phyloP scores from a whole-genome alignment of 2,113 vertebrate genomes.

The Labrus mixtus region DNA sequence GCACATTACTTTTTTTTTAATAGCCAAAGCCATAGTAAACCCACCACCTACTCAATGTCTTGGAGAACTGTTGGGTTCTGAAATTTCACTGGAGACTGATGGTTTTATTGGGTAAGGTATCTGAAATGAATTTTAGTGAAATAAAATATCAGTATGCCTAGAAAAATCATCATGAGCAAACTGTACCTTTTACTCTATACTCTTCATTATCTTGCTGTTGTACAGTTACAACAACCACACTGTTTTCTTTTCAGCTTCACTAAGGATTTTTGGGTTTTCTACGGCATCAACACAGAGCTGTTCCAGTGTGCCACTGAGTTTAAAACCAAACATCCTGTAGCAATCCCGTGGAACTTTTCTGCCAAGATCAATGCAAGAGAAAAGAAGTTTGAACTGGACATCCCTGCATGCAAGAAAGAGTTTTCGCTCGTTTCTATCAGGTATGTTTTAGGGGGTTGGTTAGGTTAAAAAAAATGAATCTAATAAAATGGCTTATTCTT shows the following conservation, averaged over 20 bases:
- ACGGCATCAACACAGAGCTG: constrained; percentile 83
- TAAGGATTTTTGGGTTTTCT: constrained; percentile 79
- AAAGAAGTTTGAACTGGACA: constrained; percentile 71
- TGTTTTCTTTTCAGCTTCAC: constrained; percentile 57
- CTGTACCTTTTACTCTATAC: no score
- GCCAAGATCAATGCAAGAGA: constrained; percentile 69
- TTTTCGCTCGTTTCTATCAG: constrained; percentile 67
- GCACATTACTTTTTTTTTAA: neutral
- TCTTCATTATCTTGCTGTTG: no score
- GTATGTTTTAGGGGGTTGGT: constrained; percentile 56
- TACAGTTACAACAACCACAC: no score
- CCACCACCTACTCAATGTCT: constrained; percentile 68
- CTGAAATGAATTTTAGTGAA: neutral
- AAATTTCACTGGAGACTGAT: constrained; percentile 76
- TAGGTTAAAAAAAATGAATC: no score
- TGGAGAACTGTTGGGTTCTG: constrained; percentile 72
- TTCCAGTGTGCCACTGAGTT: constrained; percentile 81
- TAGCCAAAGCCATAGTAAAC: constrained; percentile 75
- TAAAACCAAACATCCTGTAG: constrained; percentile 54
- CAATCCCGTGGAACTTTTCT: constrained; percentile 78
- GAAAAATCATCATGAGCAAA: no score
- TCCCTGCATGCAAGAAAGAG: constrained; percentile 67
- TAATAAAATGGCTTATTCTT: no score
- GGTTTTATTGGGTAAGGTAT: constrained; percentile 79
- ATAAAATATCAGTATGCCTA: neutral